Evolutionary conservation across 2,888 invertebrate species (phyloP).

Genomic region (Cryptops parisi): DNA sequence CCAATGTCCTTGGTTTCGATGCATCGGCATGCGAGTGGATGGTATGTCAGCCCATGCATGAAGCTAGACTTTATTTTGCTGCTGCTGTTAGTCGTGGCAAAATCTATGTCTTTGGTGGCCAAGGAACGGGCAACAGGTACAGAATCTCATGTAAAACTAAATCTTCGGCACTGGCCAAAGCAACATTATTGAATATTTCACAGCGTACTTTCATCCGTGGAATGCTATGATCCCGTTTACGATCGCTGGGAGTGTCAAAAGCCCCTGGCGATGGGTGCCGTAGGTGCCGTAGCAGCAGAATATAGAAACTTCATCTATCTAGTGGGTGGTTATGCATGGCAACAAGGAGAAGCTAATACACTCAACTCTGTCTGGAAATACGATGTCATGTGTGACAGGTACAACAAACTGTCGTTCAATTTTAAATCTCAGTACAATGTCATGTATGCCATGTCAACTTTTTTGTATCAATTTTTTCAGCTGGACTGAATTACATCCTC

Average conservation of each 20-base stretch:
- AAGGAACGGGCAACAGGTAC: neutral
- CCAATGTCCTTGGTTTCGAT: neutral
- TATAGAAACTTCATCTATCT: neutral
- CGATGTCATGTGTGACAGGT: neutral
- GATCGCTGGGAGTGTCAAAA: neutral
- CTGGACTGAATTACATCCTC: neutral
- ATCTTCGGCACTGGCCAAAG: no score
- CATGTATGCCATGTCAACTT: neutral
- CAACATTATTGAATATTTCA: no score
- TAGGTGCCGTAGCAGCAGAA: neutral
- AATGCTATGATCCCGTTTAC: slow-evolving; percentile 3
- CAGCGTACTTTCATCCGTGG: neutral
- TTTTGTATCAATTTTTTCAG: neutral
- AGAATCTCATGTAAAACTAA: neutral
- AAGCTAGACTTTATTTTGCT: neutral
- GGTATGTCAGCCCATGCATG: neutral
- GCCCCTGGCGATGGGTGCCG: neutral
- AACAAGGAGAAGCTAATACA: neutral
- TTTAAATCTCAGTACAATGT: no score
- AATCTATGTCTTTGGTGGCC: slow-evolving; percentile 1
- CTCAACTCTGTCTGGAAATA: neutral
- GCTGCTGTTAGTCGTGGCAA: neutral
- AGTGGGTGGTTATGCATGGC: neutral
- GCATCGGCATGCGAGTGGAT: neutral
- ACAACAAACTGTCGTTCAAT: no score